Percentiles rank a stretch among this genome's conserved stretches.
Evolutionary conservation across 2,797 vertebrate species (phyloP).

Genomic region (Enteromius treurensis): DNA sequence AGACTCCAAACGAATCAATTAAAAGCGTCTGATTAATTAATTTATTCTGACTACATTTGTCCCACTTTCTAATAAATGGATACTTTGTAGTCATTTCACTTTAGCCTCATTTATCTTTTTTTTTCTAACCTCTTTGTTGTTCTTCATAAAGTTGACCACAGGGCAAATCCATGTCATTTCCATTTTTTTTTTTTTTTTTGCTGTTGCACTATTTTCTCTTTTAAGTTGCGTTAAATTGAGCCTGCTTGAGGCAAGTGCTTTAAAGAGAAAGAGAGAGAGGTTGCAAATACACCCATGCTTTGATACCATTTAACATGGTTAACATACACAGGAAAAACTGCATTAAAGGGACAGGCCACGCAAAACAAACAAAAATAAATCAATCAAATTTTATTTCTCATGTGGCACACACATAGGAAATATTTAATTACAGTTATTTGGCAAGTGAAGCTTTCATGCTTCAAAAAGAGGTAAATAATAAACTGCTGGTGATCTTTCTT

Average conservation of each 20-base stretch:
- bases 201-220: conserved; percentile 40
- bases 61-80: conserved; percentile 63
- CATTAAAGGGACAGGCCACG: neutral
- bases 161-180: conserved; percentile 49
- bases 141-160: conserved; percentile 45
- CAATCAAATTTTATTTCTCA: neutral
- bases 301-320: conserved; percentile 29
- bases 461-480: neutral
- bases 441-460: neutral
- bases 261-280: conserved; percentile 29
- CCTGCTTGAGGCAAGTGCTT: conserved; percentile 33
- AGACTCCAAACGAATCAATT: conserved; percentile 89
- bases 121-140: conserved; percentile 43
- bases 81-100: conserved; percentile 55
- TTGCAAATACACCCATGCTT: neutral
- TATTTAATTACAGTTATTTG: neutral
- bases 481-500: neutral
- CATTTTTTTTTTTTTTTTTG: conserved; percentile 27
- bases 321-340: neutral
- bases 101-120: conserved; percentile 50
- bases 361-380: neutral
- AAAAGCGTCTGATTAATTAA: conserved; percentile 81
- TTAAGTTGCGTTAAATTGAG: conserved; percentile 45
- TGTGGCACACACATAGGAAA: neutral
- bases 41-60: conserved; percentile 78